Conservation (phyloP, 2,797 vertebrate genomes). For the Sparus aurata region DNA sequence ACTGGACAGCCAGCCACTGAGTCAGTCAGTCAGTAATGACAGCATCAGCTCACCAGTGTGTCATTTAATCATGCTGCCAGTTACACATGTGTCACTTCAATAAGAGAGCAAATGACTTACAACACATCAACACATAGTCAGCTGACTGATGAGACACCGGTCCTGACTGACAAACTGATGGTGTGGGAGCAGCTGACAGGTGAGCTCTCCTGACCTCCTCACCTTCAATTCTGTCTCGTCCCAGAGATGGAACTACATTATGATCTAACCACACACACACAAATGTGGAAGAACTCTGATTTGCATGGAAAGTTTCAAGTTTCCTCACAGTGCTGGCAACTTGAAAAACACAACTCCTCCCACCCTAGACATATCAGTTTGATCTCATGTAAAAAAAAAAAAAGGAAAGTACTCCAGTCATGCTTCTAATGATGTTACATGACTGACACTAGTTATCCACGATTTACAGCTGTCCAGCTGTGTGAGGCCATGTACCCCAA, state of each 20-base stretch:
- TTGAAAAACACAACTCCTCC: no score
- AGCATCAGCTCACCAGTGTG: background rate
- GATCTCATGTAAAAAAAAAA: background rate
- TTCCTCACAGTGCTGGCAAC: background rate
- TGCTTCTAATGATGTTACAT: background rate
- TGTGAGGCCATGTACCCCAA: no score
- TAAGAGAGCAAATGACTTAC: background rate
- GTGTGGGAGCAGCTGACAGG: constrained; percentile 9
- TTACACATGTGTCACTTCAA: background rate
- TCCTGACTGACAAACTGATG: background rate
- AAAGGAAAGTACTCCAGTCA: background rate
- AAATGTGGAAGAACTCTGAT: background rate
- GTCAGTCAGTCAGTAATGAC: background rate
- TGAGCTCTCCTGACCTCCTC: constrained; percentile 1
- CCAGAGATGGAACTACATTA: constrained; percentile 11
- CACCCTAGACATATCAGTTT: background rate
- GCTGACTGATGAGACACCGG: constrained; percentile 15
- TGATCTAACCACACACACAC: background rate
- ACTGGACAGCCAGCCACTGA: background rate
- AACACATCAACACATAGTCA: constrained; percentile 17
- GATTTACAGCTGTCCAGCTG: background rate
- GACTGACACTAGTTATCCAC: background rate
- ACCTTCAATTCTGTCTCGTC: constrained; percentile 30
- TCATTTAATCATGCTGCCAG: background rate
- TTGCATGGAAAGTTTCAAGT: constrained; percentile 7